A percentile compares a stretch with the other conserved stretches of the same genome.
These are phyloP conservation scores for Drosophila nr. medialis DNA, from an alignment of 2,888 invertebrate genomes.

Conservation along the genomic window DNA sequence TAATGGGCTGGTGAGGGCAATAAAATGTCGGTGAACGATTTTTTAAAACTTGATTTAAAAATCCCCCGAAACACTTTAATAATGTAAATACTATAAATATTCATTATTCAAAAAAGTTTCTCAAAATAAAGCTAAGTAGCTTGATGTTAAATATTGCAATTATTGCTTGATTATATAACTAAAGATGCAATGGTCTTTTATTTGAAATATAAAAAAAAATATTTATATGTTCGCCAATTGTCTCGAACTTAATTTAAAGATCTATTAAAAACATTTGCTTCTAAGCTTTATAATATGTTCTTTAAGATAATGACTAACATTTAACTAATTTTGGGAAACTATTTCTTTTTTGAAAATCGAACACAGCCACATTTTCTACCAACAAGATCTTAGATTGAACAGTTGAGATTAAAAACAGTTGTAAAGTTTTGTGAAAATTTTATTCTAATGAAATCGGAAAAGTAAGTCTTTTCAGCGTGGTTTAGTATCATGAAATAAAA, in stretches of 20 bases:
- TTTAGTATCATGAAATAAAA: slow-evolving; percentile 19
- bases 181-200: neutral
- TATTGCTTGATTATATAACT: neutral
- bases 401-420: neutral
- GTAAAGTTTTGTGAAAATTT: slow-evolving; percentile 38
- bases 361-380: neutral
- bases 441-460: slow-evolving; percentile 55
- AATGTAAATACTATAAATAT: slow-evolving; percentile 26
- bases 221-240: neutral
- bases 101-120: slow-evolving; percentile 7
- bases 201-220: neutral
- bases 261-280: neutral
- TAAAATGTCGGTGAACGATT: slow-evolving; percentile 66
- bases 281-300: neutral
- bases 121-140: slow-evolving; percentile 26
- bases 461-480: slow-evolving; percentile 20
- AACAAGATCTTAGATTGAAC: neutral
- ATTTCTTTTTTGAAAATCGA: neutral
- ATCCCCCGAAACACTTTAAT: slow-evolving; percentile 30
- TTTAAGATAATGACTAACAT: neutral
- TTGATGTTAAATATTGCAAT: slow-evolving; percentile 11
- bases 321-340: neutral
- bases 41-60: slow-evolving; percentile 11
- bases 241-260: neutral
- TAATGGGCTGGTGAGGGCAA: slow-evolving; percentile 81